Evolutionary conservation across 1,140 invertebrate species (phyloP), one percentile per base, ranked within the genome.

Genomic region (Varroa destructor): DNA sequence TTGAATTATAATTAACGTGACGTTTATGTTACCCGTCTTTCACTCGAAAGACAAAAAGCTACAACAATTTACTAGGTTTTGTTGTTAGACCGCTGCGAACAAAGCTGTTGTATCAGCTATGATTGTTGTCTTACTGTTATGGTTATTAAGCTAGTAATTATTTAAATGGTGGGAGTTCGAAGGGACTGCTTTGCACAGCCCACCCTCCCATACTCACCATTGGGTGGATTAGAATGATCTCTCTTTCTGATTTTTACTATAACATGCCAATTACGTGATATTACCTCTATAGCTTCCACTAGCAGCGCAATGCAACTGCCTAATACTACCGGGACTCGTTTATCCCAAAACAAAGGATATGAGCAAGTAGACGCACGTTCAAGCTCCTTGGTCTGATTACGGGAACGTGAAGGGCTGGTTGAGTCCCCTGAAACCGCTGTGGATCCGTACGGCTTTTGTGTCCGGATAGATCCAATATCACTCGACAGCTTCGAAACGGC

Each of bases 361-460:
- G 25, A 25, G 25, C 25, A 25, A 25, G 25, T 36, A 46, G n/a
- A 85, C 87, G 84, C 84, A 91, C 89, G 82, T 77, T 89, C 86
- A 74, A 94, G 80, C 82, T 94, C 91, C 82, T 92, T 93, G 0
- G 91, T 94, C 37, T 89, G 85, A 78, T 87, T 92, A 75, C 91
- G 85, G 10, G 90, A 93, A 79, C 91, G 84, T 77, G 88, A 82
- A 75, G 88, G 82, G 80, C 86, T 87, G 4, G 71, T 71, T 56
- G 86, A 86, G 8, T 85, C 85, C 6, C 87, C 83, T 75, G 73
- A 72, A 51, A 88, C 87, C 36, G 87, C 80, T 77, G 85, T 86
- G 56, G 84, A 84, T 57, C 88, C 87, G 74, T 93, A 92, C 77
- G 90, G 90, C 80, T 89, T 91, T 46, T 81, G 77, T 25, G 77